Percentiles rank a stretch among this genome's conserved stretches.
These are phyloP conservation scores for Bombylius discolor DNA, from an alignment of 2,888 invertebrate species.

Conservation along the genomic window DNA sequence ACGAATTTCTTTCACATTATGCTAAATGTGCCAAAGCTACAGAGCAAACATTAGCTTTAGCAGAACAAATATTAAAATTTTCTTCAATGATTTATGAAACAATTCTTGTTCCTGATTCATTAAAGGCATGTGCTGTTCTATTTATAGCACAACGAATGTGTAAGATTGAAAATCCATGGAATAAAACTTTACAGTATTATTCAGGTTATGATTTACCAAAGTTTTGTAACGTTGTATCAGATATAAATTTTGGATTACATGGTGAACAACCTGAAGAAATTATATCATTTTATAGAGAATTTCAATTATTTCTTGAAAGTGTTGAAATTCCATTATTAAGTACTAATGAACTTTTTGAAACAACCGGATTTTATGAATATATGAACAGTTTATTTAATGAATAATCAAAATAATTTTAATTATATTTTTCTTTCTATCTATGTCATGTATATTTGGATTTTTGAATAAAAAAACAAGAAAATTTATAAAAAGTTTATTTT, in stretches of 20 bases:
- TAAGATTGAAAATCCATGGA: slow-evolving; percentile 49
- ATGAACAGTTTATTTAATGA: no score
- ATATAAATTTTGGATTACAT: slow-evolving; percentile 64
- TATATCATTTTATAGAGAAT: slow-evolving; percentile 81
- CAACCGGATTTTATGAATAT: no score
- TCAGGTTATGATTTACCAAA: slow-evolving; percentile 70
- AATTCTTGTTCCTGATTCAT: slow-evolving; percentile 66
- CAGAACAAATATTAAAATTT: slow-evolving; percentile 86
- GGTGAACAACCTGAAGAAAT: slow-evolving; percentile 65
- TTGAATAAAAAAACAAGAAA: no score
- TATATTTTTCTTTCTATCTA: no score
- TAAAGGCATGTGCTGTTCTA: slow-evolving; percentile 79
- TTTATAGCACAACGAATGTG: slow-evolving; percentile 82
- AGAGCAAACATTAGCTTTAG: slow-evolving; percentile 86
- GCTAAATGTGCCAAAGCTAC: slow-evolving; percentile 77
- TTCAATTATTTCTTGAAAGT: slow-evolving; percentile 85
- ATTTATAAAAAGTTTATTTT: no score
- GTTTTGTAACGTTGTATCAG: slow-evolving; percentile 52
- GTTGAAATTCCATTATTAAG: slow-evolving; percentile 59
- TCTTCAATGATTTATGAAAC: slow-evolving; percentile 85
- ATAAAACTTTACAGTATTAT: slow-evolving; percentile 60
- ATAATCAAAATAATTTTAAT: no score
- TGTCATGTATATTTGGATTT: no score
- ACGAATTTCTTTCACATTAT: slow-evolving; percentile 89
- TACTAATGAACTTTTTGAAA: slow-evolving; percentile 26